A percentile compares a stretch with the other conserved stretches of the same genome.
Conservation (phyloP, 2,888 invertebrate genomes). For the Salticus scenicus region DNA sequence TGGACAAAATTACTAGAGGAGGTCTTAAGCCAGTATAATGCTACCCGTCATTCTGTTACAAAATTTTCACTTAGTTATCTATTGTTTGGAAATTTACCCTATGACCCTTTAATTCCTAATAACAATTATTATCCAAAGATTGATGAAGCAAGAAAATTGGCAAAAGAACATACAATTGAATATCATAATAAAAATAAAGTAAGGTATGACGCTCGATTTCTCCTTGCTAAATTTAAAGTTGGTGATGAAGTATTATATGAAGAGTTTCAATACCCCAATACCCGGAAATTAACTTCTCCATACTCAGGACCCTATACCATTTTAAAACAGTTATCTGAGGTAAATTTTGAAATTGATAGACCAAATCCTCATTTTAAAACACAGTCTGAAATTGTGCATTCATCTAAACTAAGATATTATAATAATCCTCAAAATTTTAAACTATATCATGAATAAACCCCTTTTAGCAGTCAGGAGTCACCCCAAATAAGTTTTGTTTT, state of each 20-base stretch:
- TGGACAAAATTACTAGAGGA: neutral
- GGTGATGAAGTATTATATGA: neutral
- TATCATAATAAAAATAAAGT: neutral
- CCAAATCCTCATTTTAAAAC: neutral
- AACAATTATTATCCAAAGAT: neutral
- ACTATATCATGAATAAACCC: neutral
- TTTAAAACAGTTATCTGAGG: neutral
- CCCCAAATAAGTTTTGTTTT: too few species aligned
- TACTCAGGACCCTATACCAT: neutral
- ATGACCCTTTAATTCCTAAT: neutral
- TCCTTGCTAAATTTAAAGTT: neutral
- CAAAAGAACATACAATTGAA: neutral
- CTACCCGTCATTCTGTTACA: neutral
- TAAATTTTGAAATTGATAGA: neutral
- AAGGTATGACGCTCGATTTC: neutral
- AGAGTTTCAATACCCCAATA: slow-evolving; percentile 5
- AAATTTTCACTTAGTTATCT: neutral
- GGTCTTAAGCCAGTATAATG: neutral
- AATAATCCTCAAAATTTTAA: neutral
- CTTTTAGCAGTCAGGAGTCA: too few species aligned
- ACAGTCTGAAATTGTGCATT: neutral
- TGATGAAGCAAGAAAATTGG: slow-evolving; percentile 5
- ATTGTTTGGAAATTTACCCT: neutral
- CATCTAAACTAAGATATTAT: neutral
- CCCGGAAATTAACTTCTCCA: neutral